These are phyloP conservation scores for Bufo bufo DNA, from an alignment of 2,113 vertebrate species.

Conservation along the genomic window DNA sequence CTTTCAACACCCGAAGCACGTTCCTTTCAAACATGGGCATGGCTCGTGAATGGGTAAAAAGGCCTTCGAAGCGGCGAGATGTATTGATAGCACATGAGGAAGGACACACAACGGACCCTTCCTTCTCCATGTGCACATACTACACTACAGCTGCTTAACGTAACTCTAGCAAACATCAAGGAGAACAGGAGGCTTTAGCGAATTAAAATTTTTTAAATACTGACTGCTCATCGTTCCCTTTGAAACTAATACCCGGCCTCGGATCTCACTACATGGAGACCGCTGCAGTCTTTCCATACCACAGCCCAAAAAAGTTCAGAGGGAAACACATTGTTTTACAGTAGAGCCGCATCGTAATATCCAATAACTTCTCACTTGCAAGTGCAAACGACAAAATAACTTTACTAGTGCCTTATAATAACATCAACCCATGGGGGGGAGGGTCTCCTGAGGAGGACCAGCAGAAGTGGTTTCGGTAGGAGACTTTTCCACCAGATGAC, in stretches of 20 bases:
- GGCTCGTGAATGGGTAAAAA: conserved; percentile 61
- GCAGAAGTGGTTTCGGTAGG: not conserved
- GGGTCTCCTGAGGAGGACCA: not conserved
- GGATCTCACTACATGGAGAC: conserved; percentile 72
- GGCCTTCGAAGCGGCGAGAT: conserved; percentile 67
- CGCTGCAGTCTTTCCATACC: conserved; percentile 71
- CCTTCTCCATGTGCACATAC: conserved; percentile 70
- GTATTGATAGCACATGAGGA: conserved; percentile 65
- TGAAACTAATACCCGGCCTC: conserved; percentile 80
- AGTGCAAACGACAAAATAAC: conserved; percentile 15
- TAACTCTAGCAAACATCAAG: conserved; percentile 89
- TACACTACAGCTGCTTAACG: conserved; percentile 80
- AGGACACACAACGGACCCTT: conserved; percentile 65
- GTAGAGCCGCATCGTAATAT: conserved; percentile 41
- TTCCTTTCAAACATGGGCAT: conserved; percentile 48
- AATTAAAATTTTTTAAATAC: conserved; percentile 87
- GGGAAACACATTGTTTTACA: conserved; percentile 69
- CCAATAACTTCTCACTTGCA: conserved; percentile 35
- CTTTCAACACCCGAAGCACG: conserved; percentile 50
- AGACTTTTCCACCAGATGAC: not conserved
- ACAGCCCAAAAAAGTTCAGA: conserved; percentile 70
- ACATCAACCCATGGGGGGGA: not conserved
- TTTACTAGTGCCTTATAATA: conserved; percentile 34
- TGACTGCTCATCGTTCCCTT: conserved; percentile 82
- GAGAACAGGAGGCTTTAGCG: conserved; percentile 75